phyloP scores from a whole-genome alignment of 2,888 invertebrate genomes.

The Nomada hirtipes region DNA sequence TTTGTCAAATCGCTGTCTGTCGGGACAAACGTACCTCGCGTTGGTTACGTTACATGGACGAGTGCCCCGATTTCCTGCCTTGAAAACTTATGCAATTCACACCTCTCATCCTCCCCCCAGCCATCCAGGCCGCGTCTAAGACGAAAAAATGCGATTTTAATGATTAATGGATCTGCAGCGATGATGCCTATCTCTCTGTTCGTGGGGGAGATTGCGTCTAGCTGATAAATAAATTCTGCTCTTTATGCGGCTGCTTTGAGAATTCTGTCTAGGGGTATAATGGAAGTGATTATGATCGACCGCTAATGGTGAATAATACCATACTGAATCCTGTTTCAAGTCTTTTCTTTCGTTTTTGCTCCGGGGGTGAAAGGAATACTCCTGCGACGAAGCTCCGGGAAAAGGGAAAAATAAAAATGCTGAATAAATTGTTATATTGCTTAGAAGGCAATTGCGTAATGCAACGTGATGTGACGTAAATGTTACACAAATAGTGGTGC shows the following conservation, averaged over 20 bases:
- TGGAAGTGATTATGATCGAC: constrained; percentile 61
- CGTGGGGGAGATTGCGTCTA: constrained; percentile 21
- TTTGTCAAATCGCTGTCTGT: constrained; percentile 51
- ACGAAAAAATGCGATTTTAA: constrained; percentile 45
- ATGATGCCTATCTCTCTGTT: constrained; percentile 51
- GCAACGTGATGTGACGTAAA: too few relatives aligned
- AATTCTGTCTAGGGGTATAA: constrained; percentile 21
- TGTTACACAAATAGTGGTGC: too few relatives aligned
- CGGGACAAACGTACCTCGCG: constrained; percentile 20
- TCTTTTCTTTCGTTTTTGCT: background rate
- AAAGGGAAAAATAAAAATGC: too few relatives aligned
- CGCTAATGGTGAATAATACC: constrained; percentile 52
- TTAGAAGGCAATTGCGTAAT: too few relatives aligned
- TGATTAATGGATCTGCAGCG: constrained; percentile 64
- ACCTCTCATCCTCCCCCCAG: background rate
- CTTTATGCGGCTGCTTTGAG: constrained; percentile 52
- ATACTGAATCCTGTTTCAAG: background rate
- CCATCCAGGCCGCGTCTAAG: constrained; percentile 2
- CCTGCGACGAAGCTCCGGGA: too few relatives aligned
- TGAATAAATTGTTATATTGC: too few relatives aligned
- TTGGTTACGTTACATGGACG: constrained; percentile 6
- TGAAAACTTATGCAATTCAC: constrained; percentile 62
- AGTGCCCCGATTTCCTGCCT: constrained; percentile 39
- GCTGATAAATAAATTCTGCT: constrained; percentile 65
- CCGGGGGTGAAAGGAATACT: too few relatives aligned